A percentile compares a stretch with the other conserved stretches of the same genome.
These are phyloP conservation scores for Platorchestia sp. DNA, from an alignment of 1,140 invertebrate genomes.

Conservation along the genomic window DNA sequence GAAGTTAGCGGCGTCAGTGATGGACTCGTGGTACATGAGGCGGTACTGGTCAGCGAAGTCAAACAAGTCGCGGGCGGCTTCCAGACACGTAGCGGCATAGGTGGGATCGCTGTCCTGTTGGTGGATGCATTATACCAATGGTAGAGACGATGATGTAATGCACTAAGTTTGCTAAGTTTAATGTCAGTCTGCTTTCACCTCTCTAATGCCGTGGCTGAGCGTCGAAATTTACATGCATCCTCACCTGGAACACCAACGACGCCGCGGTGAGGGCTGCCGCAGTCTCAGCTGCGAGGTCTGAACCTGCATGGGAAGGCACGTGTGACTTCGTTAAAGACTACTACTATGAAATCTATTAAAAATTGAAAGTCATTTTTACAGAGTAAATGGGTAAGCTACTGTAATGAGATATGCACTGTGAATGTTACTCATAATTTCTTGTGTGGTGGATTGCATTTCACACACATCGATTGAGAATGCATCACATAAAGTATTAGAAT, in stretches of 20 bases:
- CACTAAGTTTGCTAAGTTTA: neutral
- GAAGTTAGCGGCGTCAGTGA: constrained; percentile 71
- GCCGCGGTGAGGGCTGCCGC: constrained; percentile 77
- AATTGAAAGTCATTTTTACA: too few species aligned
- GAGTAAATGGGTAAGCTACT: too few species aligned
- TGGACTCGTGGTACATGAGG: constrained; percentile 76
- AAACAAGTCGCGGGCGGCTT: constrained; percentile 76
- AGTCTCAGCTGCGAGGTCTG: constrained; percentile 78
- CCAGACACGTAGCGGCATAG: constrained; percentile 73
- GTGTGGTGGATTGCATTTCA: neutral
- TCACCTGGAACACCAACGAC: constrained; percentile 71
- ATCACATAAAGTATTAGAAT: too few species aligned
- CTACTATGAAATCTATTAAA: neutral
- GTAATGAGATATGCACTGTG: neutral
- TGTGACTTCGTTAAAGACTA: neutral
- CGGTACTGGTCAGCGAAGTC: constrained; percentile 75
- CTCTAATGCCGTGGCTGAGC: neutral
- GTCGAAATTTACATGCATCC: neutral
- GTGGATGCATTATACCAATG: neutral
- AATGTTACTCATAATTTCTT: neutral
- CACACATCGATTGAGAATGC: neutral
- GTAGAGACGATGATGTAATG: neutral
- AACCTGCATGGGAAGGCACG: constrained; percentile 70
- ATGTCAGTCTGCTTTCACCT: neutral
- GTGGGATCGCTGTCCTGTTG: constrained; percentile 70